phyloP scores from a whole-genome alignment of 2,888 invertebrate species.

The Laspeyria flexula region DNA sequence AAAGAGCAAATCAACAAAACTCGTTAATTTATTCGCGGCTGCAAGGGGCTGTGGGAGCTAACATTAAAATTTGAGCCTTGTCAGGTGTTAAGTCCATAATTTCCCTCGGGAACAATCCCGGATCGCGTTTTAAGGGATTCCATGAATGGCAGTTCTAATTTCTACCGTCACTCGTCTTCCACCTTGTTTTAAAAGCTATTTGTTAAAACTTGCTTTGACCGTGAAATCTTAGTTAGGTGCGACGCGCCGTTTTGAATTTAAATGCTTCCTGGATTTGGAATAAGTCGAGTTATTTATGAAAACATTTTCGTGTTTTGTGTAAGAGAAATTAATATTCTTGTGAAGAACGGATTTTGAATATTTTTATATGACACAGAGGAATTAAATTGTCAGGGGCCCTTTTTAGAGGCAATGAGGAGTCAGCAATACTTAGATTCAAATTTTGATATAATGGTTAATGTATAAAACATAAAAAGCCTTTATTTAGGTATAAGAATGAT shows the following conservation, averaged over 20 bases:
- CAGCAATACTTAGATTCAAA: too few relatives aligned
- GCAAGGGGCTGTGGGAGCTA: conserved; percentile 62
- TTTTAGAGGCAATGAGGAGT: too few relatives aligned
- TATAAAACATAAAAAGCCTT: too few relatives aligned
- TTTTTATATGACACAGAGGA: too few relatives aligned
- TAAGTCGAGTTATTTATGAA: not conserved
- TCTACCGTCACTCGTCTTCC: conserved; percentile 60
- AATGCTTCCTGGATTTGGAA: not conserved
- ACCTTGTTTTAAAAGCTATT: conserved; percentile 20
- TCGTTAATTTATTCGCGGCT: conserved; percentile 78
- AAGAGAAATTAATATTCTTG: not conserved
- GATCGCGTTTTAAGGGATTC: conserved; percentile 82
- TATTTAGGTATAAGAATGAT: too few relatives aligned
- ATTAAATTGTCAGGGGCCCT: too few relatives aligned
- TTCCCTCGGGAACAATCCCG: conserved; percentile 81
- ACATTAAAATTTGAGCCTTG: conserved; percentile 85
- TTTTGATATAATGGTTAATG: too few relatives aligned
- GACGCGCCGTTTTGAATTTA: not conserved
- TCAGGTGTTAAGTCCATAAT: conserved; percentile 86
- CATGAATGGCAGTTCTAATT: conserved; percentile 79
- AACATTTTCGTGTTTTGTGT: not conserved
- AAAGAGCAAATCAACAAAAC: conserved; percentile 60
- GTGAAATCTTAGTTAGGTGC: conserved; percentile 50
- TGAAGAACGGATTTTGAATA: not conserved
- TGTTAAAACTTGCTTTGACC: conserved; percentile 52